Conservation (phyloP, 2,113 vertebrate species). For the Haemorhous mexicanus region DNA sequence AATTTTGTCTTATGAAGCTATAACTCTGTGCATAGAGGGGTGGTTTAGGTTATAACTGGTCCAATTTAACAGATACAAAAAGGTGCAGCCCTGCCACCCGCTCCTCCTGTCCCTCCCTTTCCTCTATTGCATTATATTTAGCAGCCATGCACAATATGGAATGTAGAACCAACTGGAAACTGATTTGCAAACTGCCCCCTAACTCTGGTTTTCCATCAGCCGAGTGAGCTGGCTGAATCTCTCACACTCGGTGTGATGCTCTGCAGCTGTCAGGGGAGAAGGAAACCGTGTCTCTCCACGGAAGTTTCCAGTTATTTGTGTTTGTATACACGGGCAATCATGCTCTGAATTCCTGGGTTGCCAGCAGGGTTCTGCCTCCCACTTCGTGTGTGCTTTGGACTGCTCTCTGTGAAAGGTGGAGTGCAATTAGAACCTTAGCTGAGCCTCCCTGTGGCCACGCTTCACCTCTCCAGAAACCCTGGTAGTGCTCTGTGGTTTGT, state of each 20-base stretch:
- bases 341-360: not conserved
- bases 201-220: not conserved
- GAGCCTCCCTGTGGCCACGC: not conserved
- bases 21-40: not conserved
- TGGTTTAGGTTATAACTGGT: not conserved
- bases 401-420: not conserved
- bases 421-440: not conserved
- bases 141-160: not conserved
- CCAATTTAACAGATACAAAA: not conserved
- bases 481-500: not conserved
- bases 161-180: not conserved
- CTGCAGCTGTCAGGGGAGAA: not conserved
- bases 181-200: not conserved
- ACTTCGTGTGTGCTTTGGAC: not conserved
- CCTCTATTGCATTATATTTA: not conserved
- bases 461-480: not conserved
- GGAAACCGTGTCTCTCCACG: not conserved
- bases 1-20: not conserved
- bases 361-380: not conserved
- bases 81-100: accelerated
- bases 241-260: not conserved
- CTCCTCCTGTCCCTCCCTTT: not conserved
- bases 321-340: not conserved
- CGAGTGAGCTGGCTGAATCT: not conserved
- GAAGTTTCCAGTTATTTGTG: not conserved